Conservation (phyloP, 2,113 vertebrate genomes). For the Forbesichthys papilliferus region DNA sequence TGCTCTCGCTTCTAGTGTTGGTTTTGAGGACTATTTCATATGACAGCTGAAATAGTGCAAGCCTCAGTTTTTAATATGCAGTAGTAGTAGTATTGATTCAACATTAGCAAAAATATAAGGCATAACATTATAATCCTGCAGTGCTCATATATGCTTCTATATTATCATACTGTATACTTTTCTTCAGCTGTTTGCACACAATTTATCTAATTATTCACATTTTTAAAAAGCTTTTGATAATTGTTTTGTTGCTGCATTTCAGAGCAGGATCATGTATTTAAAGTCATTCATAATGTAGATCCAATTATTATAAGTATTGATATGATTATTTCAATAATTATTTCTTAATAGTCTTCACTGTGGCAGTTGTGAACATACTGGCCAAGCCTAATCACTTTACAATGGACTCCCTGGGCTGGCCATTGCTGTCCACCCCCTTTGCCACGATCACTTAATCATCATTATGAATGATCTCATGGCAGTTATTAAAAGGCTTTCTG, state of each 20-base stretch:
- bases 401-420: slow-evolving; percentile 32
- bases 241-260: no score
- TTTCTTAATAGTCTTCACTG: slow-evolving; percentile 9
- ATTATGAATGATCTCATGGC: slow-evolving; percentile 48
- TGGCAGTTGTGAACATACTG: neutral
- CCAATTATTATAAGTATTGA: neutral
- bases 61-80: slow-evolving; percentile 59
- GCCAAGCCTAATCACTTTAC: slow-evolving; percentile 50
- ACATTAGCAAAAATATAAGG: slow-evolving; percentile 37
- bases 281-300: neutral
- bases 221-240: no score
- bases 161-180: no score
- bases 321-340: neutral
- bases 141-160: no score
- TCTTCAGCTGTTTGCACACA: no score
- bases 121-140: no score
- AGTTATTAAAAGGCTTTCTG: slow-evolving; percentile 36
- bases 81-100: slow-evolving; percentile 55
- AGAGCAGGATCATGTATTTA: slow-evolving; percentile 16
- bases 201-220: no score
- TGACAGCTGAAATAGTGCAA: slow-evolving; percentile 32
- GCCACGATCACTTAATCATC: slow-evolving; percentile 51
- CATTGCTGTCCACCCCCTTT: slow-evolving; percentile 6
- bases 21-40: slow-evolving; percentile 16
- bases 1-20: slow-evolving; percentile 42